These are phyloP conservation scores for Bombus sibiricus DNA, from an alignment of 1,140 invertebrate species.

Conservation along the genomic window DNA sequence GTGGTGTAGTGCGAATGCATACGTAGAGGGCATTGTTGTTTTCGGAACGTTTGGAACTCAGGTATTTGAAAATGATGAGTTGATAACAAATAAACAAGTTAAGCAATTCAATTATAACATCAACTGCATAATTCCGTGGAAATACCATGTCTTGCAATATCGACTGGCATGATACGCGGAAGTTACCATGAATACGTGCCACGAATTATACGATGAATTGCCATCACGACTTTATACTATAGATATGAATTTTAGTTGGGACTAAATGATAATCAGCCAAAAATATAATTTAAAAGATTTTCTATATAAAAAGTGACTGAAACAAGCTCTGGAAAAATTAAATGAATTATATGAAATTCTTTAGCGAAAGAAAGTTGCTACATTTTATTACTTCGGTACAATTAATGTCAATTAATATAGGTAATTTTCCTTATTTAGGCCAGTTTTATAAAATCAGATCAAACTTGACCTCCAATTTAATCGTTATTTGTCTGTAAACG, in stretches of 20 bases:
- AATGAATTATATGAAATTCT: neutral
- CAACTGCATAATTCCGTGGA: too few species aligned
- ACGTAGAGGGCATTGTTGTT: neutral
- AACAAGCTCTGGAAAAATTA: neutral
- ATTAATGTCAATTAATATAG: neutral
- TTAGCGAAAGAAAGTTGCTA: slow-evolving; percentile 5
- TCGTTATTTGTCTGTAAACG: neutral
- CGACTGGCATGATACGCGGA: neutral
- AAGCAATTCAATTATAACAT: neutral
- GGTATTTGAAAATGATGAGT: neutral
- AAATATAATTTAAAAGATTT: neutral
- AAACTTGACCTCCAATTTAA: neutral
- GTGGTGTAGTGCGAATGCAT: neutral
- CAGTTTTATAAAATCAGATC: slow-evolving; percentile 20
- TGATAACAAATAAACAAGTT: neutral
- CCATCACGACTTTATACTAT: neutral
- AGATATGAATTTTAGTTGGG: neutral
- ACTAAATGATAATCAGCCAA: too few species aligned
- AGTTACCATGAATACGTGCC: neutral
- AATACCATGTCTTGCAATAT: neutral
- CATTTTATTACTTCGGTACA: slow-evolving; percentile 25
- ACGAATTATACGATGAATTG: neutral
- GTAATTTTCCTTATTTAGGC: slow-evolving; percentile 10
- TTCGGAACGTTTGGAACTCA: neutral
- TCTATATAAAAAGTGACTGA: too few species aligned